Evolutionary conservation across 1,140 invertebrate genomes (phyloP), one percentile per base, ranked within the genome.

Genomic region (Drosophila virilis): DNA sequence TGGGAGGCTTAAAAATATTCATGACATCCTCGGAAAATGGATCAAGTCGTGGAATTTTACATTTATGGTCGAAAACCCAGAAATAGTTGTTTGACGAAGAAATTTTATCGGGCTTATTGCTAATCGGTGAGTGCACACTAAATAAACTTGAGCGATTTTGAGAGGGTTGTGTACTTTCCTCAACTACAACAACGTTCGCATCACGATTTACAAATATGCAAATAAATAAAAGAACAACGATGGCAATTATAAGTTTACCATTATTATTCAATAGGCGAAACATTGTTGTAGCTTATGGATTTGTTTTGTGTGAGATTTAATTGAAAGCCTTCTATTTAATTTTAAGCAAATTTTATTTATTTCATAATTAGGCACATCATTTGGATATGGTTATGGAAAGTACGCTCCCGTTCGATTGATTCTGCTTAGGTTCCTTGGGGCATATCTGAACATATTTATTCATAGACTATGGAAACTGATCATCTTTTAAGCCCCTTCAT

Each of bases 21-120:
- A 92, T 92, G 5, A 95, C 94, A 8, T 95, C 94, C 3, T 93
- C 80, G 65, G 95, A 94, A 72, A 95, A 93, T 0, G 96, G 95
- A 81, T 96, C 93, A 22, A 95, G 91, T 46, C 95, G 93, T 1
- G 71, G 79, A 43, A 83, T 83, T 35, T 83, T 78, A 33, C 80
- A 82, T 12, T 61, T 50, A 3, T 52, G 28, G 46, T 45, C 48
- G 22, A 72, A 48, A 0, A 76, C 79, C 13, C 42, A 74, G 37
- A 81, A 81, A 12, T 54, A 58, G 1, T 38, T 8, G 2, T 33
- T 40, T 17, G 38, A 28, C 4, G 22, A 28, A 28, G 22, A 28
- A 28, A 28, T 28, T 28, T 28, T 28, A 28, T 28, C 22, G 22
- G 22, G 22, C 22, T 28, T 28, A 28, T 6, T 5, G 22, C 22